These are phyloP conservation scores for Parelbella ahira DNA, from an alignment of 2,888 invertebrate species.

Conservation along the genomic window DNA sequence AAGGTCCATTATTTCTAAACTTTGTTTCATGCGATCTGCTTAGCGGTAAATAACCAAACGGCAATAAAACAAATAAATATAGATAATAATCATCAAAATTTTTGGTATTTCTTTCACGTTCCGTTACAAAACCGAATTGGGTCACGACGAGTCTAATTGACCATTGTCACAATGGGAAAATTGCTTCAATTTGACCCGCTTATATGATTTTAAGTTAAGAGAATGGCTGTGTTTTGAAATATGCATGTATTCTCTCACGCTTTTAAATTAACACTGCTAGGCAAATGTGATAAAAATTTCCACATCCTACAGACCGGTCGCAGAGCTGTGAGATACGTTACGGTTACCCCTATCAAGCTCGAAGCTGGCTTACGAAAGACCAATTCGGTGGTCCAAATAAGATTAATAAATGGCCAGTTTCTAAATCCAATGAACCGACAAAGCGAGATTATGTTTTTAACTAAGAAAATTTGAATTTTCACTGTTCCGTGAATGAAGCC, in stretches of 20 bases:
- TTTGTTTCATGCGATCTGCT: too few species aligned
- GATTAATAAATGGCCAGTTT: constrained; percentile 5
- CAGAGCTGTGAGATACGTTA: constrained; percentile 11
- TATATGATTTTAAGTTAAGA: constrained; percentile 50
- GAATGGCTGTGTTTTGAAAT: constrained; percentile 63
- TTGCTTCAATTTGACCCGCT: constrained; percentile 61
- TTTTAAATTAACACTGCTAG: constrained; percentile 37
- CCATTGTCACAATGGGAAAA: constrained; percentile 73
- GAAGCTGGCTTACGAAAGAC: constrained; percentile 15
- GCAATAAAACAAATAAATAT: too few species aligned
- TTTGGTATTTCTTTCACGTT: constrained; percentile 15
- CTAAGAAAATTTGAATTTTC: constrained; percentile 11
- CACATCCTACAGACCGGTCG: constrained; percentile 17
- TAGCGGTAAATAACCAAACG: too few species aligned
- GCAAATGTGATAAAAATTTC: constrained; percentile 28
- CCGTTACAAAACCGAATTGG: constrained; percentile 36
- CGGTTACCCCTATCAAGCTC: constrained; percentile 3
- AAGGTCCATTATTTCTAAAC: too few species aligned
- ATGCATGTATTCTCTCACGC: constrained; percentile 60
- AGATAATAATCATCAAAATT: constrained; percentile 2
- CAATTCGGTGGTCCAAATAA: constrained; percentile 21
- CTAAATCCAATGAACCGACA: constrained; percentile 20
- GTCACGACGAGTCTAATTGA: constrained; percentile 63
- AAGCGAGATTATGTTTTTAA: constrained; percentile 12
- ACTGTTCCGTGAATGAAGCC: constrained; percentile 8